Evolutionary conservation across 2,113 vertebrate species (phyloP), one percentile per base, ranked within the genome.

Genomic region (Calidris pygmaea): DNA sequence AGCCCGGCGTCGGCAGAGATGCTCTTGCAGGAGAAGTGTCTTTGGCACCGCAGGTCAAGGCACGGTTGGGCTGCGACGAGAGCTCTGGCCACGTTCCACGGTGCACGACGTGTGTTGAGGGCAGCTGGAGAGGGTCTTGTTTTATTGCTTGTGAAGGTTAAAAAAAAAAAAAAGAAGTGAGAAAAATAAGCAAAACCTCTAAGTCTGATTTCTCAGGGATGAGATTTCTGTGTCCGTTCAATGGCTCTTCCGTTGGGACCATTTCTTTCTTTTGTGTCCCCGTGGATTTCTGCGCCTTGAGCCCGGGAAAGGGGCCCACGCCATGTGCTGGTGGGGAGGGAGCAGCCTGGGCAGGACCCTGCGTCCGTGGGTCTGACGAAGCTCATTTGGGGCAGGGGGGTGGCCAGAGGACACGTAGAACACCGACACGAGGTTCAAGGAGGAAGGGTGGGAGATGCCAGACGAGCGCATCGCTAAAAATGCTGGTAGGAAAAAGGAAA

Each of bases 201-300:
- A 96, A 96, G 93, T 97, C 90, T 82, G 94, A 97, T 91, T 91
- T 98, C 97, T 98, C 98, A 98, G 98, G 98, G 97, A 97, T 81
- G 94, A 97, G 95, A 95, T 95, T 93, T 92, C 71, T 90, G 91
- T 91, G 43, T 80, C 92, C 90, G 85, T 59, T 68, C 82, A 66
- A 73, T 2, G 78, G 70, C 37, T 91, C 77, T 85, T 95, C 39
- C 3, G 56, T 68, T 81, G 93, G 93, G 78, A 43, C 13, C 26
- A 18, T 52, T 87, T 79, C 41, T 87, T 93, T 84, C 32, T 68
- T 78, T 74, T 24, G 58, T 79, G 90, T 60, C 34, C 39, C 2
- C 37, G 67, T 71, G 92, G 83, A 47, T 86, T 86, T 87, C 93
- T 96, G 91, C 84, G 47, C 88, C 84, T 66, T 58, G 87, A 96